Conservation (phyloP, 2,113 vertebrate species). For the Ifrita kowaldi region DNA sequence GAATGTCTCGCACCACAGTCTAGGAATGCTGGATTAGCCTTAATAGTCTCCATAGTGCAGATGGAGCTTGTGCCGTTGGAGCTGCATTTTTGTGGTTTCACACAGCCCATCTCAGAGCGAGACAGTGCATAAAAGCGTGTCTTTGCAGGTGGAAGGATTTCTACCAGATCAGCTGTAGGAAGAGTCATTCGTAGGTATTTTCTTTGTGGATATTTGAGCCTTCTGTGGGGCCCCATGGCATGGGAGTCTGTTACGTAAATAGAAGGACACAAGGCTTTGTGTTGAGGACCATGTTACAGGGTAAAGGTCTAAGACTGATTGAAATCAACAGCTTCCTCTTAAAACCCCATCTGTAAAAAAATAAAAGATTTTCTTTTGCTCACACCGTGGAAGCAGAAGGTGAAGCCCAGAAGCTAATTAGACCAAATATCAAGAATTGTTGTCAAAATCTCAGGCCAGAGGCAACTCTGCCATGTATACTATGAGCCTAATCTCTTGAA, state of each 20-base stretch:
- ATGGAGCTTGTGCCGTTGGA: constrained; percentile 40
- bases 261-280: not conserved
- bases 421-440: not conserved
- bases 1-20: constrained; percentile 55
- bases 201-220: constrained; percentile 39
- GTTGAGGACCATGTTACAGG: not conserved
- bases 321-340: constrained; percentile 28
- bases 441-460: not conserved
- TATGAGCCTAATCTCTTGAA: not conserved
- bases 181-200: constrained; percentile 4
- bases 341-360: not conserved
- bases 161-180: constrained; percentile 51
- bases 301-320: constrained; percentile 11
- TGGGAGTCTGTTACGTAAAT: constrained; percentile 9
- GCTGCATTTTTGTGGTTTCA: constrained; percentile 66
- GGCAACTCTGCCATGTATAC: not conserved
- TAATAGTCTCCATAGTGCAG: constrained; percentile 39
- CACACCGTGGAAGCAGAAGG: not conserved
- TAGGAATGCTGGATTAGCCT: constrained; percentile 65
- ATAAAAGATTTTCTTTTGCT: not conserved
- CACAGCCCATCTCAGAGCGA: constrained; percentile 41
- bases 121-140: constrained; percentile 31
- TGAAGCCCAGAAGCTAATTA: not conserved
- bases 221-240: not conserved
- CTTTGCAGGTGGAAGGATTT: constrained; percentile 64